Percentiles rank a stretch among this genome's conserved stretches.
phyloP scores from a whole-genome alignment of 2,797 vertebrate species.

The Parotocinclus haroldoi region DNA sequence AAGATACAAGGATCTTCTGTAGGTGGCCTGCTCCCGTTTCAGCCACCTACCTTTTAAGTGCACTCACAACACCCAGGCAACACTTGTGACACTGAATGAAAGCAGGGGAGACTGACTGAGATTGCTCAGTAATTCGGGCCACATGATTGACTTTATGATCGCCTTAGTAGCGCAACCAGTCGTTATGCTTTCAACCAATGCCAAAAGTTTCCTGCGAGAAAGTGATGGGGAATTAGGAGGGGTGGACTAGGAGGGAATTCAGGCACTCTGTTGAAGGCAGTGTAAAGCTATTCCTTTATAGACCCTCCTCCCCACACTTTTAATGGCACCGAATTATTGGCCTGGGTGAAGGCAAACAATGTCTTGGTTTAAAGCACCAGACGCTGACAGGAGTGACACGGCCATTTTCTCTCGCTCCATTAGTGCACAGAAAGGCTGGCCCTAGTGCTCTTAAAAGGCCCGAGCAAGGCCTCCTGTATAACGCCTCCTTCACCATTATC shows the following conservation, averaged over 20 bases:
- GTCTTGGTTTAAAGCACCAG: constrained; percentile 80
- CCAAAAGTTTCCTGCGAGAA: constrained; percentile 81
- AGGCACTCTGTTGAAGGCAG: constrained; percentile 50
- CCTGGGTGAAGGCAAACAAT: constrained; percentile 77
- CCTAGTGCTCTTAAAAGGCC: constrained; percentile 58
- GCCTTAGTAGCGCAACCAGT: constrained; percentile 86
- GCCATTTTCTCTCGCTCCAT: constrained; percentile 67
- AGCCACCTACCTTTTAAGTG: constrained; percentile 37
- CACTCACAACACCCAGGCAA: constrained; percentile 56
- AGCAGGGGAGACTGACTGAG: constrained; percentile 85
- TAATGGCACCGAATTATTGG: constrained; percentile 86
- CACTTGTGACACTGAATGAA: constrained; percentile 73
- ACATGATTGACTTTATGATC: constrained; percentile 97
- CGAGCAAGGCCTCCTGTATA: constrained; percentile 57
- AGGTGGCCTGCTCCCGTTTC: constrained; percentile 26
- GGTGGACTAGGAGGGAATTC: constrained; percentile 63
- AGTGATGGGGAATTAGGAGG: constrained; percentile 79
- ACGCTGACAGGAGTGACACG: constrained; percentile 77
- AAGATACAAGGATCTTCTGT: constrained; percentile 22
- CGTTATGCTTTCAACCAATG: constrained; percentile 92
- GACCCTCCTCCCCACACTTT: constrained; percentile 68
- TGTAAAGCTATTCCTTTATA: constrained; percentile 54
- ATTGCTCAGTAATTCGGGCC: constrained; percentile 90
- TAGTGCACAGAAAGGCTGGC: constrained; percentile 62
- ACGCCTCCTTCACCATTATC: constrained; percentile 65